Conservation (phyloP, 2,888 invertebrate species). For the Galeruca laticollis region DNA sequence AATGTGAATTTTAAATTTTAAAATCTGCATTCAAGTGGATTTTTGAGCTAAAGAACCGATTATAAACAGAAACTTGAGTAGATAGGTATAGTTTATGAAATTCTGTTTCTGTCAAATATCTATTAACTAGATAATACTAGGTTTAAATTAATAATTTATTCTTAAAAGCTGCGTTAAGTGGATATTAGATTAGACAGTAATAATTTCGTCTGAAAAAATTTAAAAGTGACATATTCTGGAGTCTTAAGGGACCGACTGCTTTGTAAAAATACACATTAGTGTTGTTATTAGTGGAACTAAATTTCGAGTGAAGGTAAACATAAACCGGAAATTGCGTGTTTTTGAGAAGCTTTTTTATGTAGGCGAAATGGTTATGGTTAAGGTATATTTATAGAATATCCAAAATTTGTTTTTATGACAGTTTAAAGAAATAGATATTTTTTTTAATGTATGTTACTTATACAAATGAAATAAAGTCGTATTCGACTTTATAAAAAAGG, state of each 20-base stretch:
- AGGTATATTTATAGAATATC: constrained; percentile 17
- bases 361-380: constrained; percentile 8
- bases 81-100: too few species aligned
- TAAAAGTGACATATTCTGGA: not conserved
- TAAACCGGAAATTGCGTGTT: constrained; percentile 13
- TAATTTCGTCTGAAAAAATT: not conserved
- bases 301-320: constrained; percentile 9
- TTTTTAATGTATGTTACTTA: not conserved
- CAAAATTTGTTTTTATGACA: not conserved
- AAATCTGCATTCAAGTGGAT: not conserved
- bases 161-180: too few species aligned
- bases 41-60: too few species aligned
- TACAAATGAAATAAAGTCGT: too few species aligned
- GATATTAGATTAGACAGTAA: not conserved
- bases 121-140: too few species aligned
- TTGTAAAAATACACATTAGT: constrained; percentile 4
- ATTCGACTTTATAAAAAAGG: too few species aligned
- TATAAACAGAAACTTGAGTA: too few species aligned
- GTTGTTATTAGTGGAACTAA: constrained; percentile 7
- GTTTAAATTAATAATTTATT: too few species aligned
- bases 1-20: too few species aligned
- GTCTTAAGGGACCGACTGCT: constrained; percentile 6
- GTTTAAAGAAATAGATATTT: not conserved
- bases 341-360: constrained; percentile 7
- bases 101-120: too few species aligned